These are phyloP conservation scores for Torymus tubicola DNA, from an alignment of 2,888 invertebrate genomes.

Conservation along the genomic window DNA sequence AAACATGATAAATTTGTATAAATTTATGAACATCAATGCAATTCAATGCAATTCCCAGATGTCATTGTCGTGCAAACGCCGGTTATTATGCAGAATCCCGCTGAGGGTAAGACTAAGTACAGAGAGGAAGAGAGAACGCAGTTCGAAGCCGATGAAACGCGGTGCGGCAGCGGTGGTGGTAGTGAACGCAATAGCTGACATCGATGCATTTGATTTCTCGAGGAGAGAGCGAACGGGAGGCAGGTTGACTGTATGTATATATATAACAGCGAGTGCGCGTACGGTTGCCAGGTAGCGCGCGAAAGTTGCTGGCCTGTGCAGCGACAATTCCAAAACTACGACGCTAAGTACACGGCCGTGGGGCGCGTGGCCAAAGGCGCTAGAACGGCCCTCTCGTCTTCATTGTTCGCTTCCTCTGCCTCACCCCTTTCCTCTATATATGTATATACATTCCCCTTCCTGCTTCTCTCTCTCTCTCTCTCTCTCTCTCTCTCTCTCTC, in stretches of 20 bases:
- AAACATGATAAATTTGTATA: too few relatives aligned
- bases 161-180: background rate
- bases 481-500: slow-evolving; percentile 48
- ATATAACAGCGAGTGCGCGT: background rate
- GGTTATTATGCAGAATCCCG: slow-evolving; percentile 1
- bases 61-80: too few relatives aligned
- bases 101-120: too few relatives aligned
- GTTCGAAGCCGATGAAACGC: slow-evolving; percentile 29
- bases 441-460: slow-evolving; percentile 55
- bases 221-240: background rate
- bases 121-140: too few relatives aligned
- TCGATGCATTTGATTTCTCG: slow-evolving; percentile 24
- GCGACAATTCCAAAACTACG: slow-evolving; percentile 73
- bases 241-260: too few relatives aligned
- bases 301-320: slow-evolving; percentile 60
- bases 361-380: slow-evolving; percentile 75
- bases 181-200: slow-evolving; percentile 21
- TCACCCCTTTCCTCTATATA: slow-evolving; percentile 47
- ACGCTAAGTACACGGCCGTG: slow-evolving; percentile 72
- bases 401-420: slow-evolving; percentile 71
- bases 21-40: too few relatives aligned
- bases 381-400: slow-evolving; percentile 73
- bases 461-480: slow-evolving; percentile 59
- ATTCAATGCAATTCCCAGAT: too few relatives aligned
- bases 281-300: slow-evolving; percentile 41